Evolutionary conservation across 2,888 invertebrate species (phyloP).

Genomic region (Acanthacorydalis orientalis): DNA sequence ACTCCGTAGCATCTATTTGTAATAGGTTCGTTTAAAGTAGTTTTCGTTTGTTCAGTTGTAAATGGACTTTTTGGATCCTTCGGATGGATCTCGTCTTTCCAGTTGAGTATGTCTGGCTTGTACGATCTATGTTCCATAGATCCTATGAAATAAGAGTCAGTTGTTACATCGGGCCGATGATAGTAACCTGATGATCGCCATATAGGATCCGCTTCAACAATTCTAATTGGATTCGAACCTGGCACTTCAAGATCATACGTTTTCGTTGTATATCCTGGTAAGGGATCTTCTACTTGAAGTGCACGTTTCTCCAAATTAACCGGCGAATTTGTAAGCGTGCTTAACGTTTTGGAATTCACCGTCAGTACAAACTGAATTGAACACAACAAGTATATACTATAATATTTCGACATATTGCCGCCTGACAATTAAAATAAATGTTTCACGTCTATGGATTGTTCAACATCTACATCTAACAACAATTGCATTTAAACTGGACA

Average conservation of each 20-base stretch:
- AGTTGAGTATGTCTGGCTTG: not conserved
- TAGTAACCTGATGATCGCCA: slow-evolving; percentile 14
- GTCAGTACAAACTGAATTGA: too few relatives aligned
- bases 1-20: not conserved
- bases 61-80: slow-evolving; percentile 2
- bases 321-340: too few relatives aligned
- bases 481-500: slow-evolving; percentile 13
- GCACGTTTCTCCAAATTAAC: too few relatives aligned
- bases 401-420: too few relatives aligned
- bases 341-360: too few relatives aligned
- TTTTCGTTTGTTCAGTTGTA: slow-evolving; percentile 9
- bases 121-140: not conserved
- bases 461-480: slow-evolving; percentile 14
- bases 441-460: not conserved
- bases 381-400: too few relatives aligned
- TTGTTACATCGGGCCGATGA: slow-evolving; percentile 9
- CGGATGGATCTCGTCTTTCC: slow-evolving; percentile 4
- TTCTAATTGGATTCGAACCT: slow-evolving; percentile 37
- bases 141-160: not conserved
- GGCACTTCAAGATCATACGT: slow-evolving; percentile 38
- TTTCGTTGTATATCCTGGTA: slow-evolving; percentile 20
- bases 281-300: not conserved
- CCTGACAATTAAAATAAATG: too few relatives aligned
- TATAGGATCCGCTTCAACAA: slow-evolving; percentile 30
- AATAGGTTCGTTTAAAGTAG: slow-evolving; percentile 11